Percentiles rank a stretch among this genome's conserved stretches.
These are phyloP conservation scores for Tryphoninae sp. DNA, from an alignment of 2,888 invertebrate genomes.

Conservation along the genomic window DNA sequence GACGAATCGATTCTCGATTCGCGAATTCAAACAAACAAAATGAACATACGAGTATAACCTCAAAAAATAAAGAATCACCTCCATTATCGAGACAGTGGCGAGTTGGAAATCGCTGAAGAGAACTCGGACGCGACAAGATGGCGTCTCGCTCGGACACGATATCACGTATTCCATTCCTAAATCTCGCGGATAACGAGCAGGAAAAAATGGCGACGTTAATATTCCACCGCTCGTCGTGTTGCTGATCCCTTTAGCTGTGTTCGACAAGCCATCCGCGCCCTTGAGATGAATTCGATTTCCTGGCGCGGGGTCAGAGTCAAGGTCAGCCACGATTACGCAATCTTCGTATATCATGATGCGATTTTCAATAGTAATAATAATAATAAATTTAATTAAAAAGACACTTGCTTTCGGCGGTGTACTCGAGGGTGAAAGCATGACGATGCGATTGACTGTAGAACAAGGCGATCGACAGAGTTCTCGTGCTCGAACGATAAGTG, in stretches of 20 bases:
- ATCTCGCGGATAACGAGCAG: slow-evolving; percentile 86
- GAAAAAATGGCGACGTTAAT: slow-evolving; percentile 87
- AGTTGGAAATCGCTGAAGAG: slow-evolving; percentile 88
- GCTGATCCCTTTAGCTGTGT: slow-evolving; percentile 74
- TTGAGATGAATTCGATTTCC: slow-evolving; percentile 83
- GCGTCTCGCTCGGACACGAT: slow-evolving; percentile 83
- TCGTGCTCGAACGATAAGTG: slow-evolving; percentile 84
- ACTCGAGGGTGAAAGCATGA: slow-evolving; percentile 86
- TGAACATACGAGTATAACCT: background rate
- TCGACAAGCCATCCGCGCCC: slow-evolving; percentile 71
- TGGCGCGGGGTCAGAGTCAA: slow-evolving; percentile 71
- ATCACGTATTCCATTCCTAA: slow-evolving; percentile 86
- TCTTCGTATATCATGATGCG: background rate
- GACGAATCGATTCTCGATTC: background rate
- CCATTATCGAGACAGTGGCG: slow-evolving; percentile 85
- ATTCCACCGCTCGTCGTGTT: slow-evolving; percentile 81
- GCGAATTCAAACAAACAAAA: background rate
- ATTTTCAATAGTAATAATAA: slow-evolving; percentile 14
- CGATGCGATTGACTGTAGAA: slow-evolving; percentile 84
- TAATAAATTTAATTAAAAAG: background rate
- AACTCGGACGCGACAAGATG: slow-evolving; percentile 84
- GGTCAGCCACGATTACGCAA: background rate
- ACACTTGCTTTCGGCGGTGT: slow-evolving; percentile 85
- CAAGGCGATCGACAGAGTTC: slow-evolving; percentile 84
- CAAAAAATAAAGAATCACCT: slow-evolving; percentile 80